phyloP scores from a whole-genome alignment of 2,888 invertebrate species.

The Tipula helvola region DNA sequence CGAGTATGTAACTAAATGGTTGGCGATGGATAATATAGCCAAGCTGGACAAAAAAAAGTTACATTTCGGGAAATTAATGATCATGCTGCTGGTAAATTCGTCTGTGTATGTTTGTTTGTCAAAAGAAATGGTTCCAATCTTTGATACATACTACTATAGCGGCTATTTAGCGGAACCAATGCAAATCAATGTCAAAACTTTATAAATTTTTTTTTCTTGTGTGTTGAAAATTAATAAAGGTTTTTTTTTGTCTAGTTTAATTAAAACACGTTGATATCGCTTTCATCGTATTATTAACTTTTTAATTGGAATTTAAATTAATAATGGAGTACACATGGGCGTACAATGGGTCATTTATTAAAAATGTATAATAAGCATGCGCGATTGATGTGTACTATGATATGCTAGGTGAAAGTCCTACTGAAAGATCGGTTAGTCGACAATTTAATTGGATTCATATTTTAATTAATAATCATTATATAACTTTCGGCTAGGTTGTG shows the following conservation, averaged over 20 bases:
- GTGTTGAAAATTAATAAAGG: neutral
- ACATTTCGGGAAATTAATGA: neutral
- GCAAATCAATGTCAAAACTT: neutral
- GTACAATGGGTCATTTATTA: too few species aligned
- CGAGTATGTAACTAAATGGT: neutral
- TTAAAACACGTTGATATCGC: neutral
- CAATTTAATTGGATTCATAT: too few species aligned
- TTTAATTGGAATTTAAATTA: neutral
- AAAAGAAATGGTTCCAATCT: neutral
- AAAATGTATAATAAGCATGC: too few species aligned
- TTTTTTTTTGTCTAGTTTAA: neutral
- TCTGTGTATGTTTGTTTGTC: too few species aligned
- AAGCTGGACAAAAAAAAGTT: neutral
- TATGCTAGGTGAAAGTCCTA: too few species aligned
- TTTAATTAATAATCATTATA: too few species aligned
- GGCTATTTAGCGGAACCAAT: neutral
- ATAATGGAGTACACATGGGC: too few species aligned
- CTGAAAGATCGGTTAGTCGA: too few species aligned
- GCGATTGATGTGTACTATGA: too few species aligned
- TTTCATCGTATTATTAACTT: neutral
- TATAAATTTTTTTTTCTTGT: neutral
- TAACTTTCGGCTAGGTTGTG: too few species aligned
- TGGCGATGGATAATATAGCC: neutral
- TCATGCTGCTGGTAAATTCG: too few species aligned
- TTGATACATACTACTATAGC: neutral